phyloP scores from a whole-genome alignment of 1,140 invertebrate species.

The Anthonomus grandis region DNA sequence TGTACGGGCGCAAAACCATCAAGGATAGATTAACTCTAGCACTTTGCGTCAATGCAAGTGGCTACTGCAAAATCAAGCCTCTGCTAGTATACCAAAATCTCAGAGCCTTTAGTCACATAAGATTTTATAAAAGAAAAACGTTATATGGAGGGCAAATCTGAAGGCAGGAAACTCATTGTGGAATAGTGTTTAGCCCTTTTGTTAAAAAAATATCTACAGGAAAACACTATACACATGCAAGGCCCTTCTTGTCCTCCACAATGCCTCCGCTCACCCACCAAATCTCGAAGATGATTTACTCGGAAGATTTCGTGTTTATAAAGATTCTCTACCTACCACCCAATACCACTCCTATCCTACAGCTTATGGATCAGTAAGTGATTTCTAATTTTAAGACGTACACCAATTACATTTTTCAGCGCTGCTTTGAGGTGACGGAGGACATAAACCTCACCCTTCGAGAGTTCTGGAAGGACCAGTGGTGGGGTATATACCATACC shows the following conservation, averaged over 20 bases:
- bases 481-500: conserved; percentile 24
- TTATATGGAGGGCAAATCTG: conserved; percentile 45
- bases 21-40: conserved; percentile 39
- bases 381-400: conserved; percentile 37
- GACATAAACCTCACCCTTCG: conserved; percentile 31
- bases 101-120: conserved; percentile 8
- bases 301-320: no score
- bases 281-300: conserved; percentile 33
- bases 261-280: conserved; percentile 42
- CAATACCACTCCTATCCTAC: conserved; percentile 38
- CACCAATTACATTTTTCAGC: conserved; percentile 53
- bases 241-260: conserved; percentile 41
- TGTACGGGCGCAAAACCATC: conserved; percentile 27
- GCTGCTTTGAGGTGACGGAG: conserved; percentile 30
- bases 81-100: conserved; percentile 50
- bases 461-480: conserved; percentile 32
- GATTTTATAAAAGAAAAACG: conserved; percentile 37
- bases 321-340: conserved; percentile 32
- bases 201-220: conserved; percentile 43
- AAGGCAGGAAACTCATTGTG: conserved; percentile 43
- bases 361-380: conserved; percentile 48
- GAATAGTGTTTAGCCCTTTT: conserved; percentile 37
- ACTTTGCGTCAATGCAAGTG: conserved; percentile 46
- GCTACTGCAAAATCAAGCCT: conserved; percentile 50
- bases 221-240: conserved; percentile 39